Base-by-base conservation (phyloP, 2,888 invertebrate species). In the Liopterus haemorrhoidalis region DNA sequence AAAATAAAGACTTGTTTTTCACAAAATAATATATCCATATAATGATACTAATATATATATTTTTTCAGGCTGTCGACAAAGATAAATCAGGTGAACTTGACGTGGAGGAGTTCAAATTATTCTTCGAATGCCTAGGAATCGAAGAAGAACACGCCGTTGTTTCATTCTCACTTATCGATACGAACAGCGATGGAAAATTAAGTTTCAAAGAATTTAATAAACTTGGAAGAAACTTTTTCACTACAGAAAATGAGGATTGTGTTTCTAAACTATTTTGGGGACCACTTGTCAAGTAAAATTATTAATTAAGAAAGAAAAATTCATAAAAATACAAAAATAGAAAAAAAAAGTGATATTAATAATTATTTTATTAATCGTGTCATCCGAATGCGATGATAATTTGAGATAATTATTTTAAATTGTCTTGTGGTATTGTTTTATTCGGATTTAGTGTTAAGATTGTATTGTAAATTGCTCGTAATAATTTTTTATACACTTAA, bases 201-300 rank as follows among this genome's bases (percentile, higher is more conserved):
- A 82, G 82, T 14, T 63, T 79, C 45, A 79, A 85, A 61, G 89
- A 89, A 66, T 89, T 89, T 61, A 79, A 88, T 16, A 81, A 81
- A 59, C 74, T 86, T 46, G 89, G 89, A 18, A 79, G 82, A 48
- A 86, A 89, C 52, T 89, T 81, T 65, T 87, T 89, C 68, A 69
- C 82, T 39, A 80, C 84, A 0, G 85, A 88, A 61, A 82, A 89
- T 62, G 79, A 84, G 55, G 74, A 70, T 2, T 76, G 75, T 54
- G 81, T 87, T 48, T 88, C 88, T 57, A 86, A 83, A 69, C 81
- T 85, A 74, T 89, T 89, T 61, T 90, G 88, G 87, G 89, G 89
- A 20, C 88, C 89, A 5, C 70, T 88, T 36, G 73, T 75, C 45
- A 70, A 78, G n/a, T n/a, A n/a, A n/a, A n/a, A n/a, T n/a, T n/a